phyloP scores from a whole-genome alignment of 37 sponge, comb jelly and placozoan species.

The Halisarca cf. caerulea region DNA sequence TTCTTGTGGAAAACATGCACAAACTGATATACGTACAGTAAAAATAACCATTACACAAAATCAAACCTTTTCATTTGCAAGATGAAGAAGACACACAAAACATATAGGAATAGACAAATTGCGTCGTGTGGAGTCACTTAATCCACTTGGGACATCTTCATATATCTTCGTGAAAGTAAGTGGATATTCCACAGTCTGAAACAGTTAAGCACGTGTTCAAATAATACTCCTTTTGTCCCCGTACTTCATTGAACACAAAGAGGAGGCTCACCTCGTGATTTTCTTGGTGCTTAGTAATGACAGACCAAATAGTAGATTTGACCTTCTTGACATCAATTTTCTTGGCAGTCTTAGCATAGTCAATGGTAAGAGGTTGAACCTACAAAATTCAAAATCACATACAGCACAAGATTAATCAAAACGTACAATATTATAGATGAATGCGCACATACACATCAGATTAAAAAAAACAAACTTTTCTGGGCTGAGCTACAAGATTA shows the following conservation, averaged over 20 bases:
- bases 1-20: background rate
- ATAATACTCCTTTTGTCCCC: background rate
- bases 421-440: background rate
- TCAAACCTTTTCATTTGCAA: conserved; percentile 90
- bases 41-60: background rate
- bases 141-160: background rate
- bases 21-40: background rate
- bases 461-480: conserved; percentile 26
- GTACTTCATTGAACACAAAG: too few species aligned
- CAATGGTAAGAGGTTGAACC: conserved; percentile 71
- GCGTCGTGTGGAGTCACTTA: conserved; percentile 19
- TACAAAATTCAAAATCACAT: background rate
- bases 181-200: background rate
- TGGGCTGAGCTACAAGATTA: conserved; percentile 60
- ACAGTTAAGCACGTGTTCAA: too few species aligned
- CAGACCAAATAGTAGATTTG: conserved; percentile 82
- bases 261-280: background rate
- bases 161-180: background rate
- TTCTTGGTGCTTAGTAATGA: conserved; percentile 30
- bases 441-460: background rate
- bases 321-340: conserved; percentile 83
- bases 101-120: conserved; percentile 80
- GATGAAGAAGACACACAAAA: conserved; percentile 87
- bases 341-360: conserved; percentile 79
- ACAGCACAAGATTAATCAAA: too few species aligned